Evolutionary conservation across 2,113 vertebrate genomes (phyloP).

Genomic region (Solea senegalensis): DNA sequence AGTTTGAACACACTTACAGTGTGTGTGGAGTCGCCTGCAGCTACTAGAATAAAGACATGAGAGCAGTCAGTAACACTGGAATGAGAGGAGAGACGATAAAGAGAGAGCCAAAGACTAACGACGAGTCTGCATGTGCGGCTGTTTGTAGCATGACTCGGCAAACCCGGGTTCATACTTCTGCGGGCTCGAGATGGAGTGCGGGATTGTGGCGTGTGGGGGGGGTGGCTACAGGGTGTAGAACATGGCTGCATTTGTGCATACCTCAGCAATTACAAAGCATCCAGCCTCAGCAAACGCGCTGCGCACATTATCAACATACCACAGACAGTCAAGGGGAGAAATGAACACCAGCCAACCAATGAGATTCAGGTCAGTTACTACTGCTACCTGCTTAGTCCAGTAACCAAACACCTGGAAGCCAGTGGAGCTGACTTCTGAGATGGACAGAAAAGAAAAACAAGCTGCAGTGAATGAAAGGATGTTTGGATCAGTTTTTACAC

Average conservation of each 20-base stretch:
- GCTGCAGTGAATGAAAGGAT: no score
- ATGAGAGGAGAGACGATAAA: constrained; percentile 78
- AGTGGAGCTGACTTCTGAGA: background rate
- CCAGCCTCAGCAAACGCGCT: constrained; percentile 52
- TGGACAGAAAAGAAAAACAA: background rate
- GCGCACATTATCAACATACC: constrained; percentile 47
- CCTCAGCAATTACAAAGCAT: constrained; percentile 70
- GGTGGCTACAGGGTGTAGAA: constrained; percentile 15
- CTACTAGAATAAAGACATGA: constrained; percentile 85
- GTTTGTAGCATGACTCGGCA: constrained; percentile 88
- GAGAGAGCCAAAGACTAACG: background rate
- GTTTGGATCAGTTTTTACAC: no score
- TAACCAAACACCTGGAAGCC: background rate
- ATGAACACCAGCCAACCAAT: constrained; percentile 23
- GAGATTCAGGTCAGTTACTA: constrained; percentile 16
- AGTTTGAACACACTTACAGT: constrained; percentile 73
- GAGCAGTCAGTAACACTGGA: constrained; percentile 75
- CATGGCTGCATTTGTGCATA: constrained; percentile 69
- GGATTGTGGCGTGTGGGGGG: background rate
- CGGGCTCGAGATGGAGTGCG: constrained; percentile 32
- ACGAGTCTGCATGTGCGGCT: constrained; percentile 2
- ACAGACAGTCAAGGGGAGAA: constrained; percentile 28
- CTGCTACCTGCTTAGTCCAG: background rate
- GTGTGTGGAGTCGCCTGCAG: constrained; percentile 83
- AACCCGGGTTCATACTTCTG: constrained; percentile 76